Conservation (phyloP, 1,140 invertebrate genomes). For the Brachionus manjavacas region DNA sequence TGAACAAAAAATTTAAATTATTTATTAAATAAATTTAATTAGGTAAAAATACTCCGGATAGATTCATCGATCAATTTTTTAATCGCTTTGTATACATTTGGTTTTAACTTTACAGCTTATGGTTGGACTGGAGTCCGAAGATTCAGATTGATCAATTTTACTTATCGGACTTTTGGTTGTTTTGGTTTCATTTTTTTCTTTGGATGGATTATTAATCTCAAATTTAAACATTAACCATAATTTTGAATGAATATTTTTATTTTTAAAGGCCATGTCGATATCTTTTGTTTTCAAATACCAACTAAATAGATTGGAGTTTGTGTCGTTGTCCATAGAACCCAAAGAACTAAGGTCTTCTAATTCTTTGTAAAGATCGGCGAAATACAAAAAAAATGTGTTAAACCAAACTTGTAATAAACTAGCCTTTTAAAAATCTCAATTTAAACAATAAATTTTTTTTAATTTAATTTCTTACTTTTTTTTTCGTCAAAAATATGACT, state of each 20-base stretch:
- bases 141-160: not conserved
- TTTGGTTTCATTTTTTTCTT: not conserved
- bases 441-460: not conserved
- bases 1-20: not conserved
- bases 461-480: not conserved
- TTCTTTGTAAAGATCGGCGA: not conserved
- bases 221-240: conserved; percentile 10
- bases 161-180: not conserved
- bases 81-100: no score
- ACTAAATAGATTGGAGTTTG: not conserved
- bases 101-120: no score
- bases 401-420: not conserved
- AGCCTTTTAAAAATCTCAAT: not conserved
- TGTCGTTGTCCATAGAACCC: not conserved
- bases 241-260: not conserved
- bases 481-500: conserved; percentile 16
- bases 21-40: not conserved
- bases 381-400: conserved; percentile 39
- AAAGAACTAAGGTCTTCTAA: not conserved
- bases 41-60: not conserved
- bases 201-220: not conserved
- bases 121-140: not conserved
- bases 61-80: not conserved
- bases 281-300: conserved; percentile 23
- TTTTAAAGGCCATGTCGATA: conserved; percentile 34